These are phyloP conservation scores for Rana temporaria DNA, from an alignment of 2,113 vertebrate species.

Conservation along the genomic window DNA sequence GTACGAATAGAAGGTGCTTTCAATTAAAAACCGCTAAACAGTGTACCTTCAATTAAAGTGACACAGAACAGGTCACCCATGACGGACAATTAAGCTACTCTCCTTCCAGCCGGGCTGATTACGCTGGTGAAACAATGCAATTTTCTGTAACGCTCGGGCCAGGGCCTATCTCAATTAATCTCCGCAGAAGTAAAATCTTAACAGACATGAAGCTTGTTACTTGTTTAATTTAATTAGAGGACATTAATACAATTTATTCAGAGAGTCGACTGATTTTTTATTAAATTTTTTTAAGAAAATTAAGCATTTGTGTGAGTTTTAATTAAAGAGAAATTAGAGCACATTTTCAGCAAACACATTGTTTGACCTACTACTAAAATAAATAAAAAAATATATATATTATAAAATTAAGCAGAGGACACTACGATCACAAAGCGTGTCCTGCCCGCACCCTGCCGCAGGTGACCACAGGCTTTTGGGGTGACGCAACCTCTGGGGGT, in stretches of 20 bases:
- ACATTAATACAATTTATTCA: neutral
- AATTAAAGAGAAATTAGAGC: no score
- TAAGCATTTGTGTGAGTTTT: no score
- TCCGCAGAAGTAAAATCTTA: slow-evolving; percentile 6
- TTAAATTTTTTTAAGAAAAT: no score
- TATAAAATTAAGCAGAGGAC: no score
- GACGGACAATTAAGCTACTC: slow-evolving; percentile 36
- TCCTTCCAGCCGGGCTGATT: slow-evolving; percentile 4
- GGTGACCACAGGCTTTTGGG: no score
- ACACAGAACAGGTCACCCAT: slow-evolving; percentile 37
- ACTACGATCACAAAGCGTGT: no score
- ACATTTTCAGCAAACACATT: no score
- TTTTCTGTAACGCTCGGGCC: slow-evolving; percentile 11
- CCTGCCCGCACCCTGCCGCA: no score
- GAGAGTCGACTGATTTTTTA: no score
- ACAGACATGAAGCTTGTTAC: slow-evolving; percentile 9
- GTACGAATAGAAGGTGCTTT: slow-evolving; percentile 34
- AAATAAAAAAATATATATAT: no score
- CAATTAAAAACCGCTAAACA: slow-evolving; percentile 36
- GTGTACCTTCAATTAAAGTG: slow-evolving; percentile 34
- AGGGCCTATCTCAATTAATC: slow-evolving; percentile 39
- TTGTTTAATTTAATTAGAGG: slow-evolving; percentile 5
- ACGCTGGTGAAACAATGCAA: slow-evolving; percentile 28
- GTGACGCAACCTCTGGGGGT: no score
- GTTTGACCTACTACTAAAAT: no score